These are phyloP conservation scores for Pocillopora meandrina DNA, from an alignment of 92 coral and sea anemone genomes.

Conservation along the genomic window DNA sequence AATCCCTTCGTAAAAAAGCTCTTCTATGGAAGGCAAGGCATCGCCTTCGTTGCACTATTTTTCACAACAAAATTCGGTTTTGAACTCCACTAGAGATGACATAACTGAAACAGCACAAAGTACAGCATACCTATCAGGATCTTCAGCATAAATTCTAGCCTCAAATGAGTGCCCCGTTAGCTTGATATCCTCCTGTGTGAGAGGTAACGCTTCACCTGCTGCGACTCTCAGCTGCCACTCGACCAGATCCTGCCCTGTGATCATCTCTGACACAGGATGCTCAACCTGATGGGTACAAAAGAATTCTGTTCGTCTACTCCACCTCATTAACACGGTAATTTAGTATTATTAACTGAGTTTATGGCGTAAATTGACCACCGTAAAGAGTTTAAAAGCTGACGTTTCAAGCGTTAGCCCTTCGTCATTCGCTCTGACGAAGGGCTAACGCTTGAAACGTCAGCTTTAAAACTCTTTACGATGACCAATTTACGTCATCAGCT, in stretches of 20 bases:
- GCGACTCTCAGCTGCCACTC: slow-evolving; percentile 98
- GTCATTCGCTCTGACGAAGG: too few relatives aligned
- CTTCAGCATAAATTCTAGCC: slow-evolving; percentile 97
- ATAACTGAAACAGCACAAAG: background rate
- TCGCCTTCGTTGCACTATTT: background rate
- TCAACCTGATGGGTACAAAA: slow-evolving; percentile 62
- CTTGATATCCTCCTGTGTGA: slow-evolving; percentile 74
- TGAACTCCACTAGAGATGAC: too few relatives aligned
- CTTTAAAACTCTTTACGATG: too few relatives aligned
- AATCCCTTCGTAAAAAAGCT: background rate
- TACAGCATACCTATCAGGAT: slow-evolving; percentile 78
- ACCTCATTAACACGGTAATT: too few relatives aligned
- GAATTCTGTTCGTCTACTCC: background rate
- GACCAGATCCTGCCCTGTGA: slow-evolving; percentile 91
- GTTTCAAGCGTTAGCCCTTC: too few relatives aligned
- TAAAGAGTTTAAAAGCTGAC: too few relatives aligned
- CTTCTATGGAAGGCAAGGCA: too few relatives aligned
- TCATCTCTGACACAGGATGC: slow-evolving; percentile 98
- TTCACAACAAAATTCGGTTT: background rate
- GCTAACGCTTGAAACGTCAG: too few relatives aligned
- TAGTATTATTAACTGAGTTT: too few relatives aligned
- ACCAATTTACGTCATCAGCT: too few relatives aligned
- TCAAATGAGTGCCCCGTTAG: slow-evolving; percentile 92
- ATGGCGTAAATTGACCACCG: too few relatives aligned
- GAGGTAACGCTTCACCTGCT: slow-evolving; percentile 85